Evolutionary conservation across 2,113 vertebrate genomes (phyloP).

Genomic region (Vombatus ursinus): DNA sequence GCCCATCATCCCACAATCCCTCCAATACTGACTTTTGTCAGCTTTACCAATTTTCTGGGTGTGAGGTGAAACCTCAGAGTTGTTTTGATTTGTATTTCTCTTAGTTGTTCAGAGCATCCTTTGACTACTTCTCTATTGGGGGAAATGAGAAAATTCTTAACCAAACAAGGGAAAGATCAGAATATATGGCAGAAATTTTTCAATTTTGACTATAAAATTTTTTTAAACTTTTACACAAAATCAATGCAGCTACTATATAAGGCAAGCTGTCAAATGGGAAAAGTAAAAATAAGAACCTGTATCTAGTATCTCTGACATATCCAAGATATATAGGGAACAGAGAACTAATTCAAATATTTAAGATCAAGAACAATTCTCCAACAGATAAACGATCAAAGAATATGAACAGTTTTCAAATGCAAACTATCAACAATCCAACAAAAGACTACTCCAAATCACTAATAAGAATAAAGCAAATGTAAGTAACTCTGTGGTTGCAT

Average conservation of each 20-base stretch:
- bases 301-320: background rate
- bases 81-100: background rate
- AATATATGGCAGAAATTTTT: background rate
- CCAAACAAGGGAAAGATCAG: background rate
- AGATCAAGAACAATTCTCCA: background rate
- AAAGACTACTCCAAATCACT: background rate
- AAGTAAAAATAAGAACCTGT: too few species aligned
- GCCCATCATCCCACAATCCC: too few species aligned
- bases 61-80: background rate
- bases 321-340: background rate
- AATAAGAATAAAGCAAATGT: background rate
- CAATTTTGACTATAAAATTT: background rate
- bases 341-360: background rate
- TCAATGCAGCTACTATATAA: background rate
- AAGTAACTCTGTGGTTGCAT: background rate
- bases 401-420: background rate
- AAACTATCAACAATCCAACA: background rate
- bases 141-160: background rate
- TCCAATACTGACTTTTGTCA: too few species aligned
- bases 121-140: background rate
- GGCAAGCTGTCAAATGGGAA: background rate
- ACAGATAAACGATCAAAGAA: background rate
- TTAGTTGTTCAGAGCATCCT: background rate
- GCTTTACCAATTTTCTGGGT: background rate
- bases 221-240: background rate